Evolutionary conservation across 2,113 vertebrate genomes (phyloP).

Genomic region (Aphyosemion australe): DNA sequence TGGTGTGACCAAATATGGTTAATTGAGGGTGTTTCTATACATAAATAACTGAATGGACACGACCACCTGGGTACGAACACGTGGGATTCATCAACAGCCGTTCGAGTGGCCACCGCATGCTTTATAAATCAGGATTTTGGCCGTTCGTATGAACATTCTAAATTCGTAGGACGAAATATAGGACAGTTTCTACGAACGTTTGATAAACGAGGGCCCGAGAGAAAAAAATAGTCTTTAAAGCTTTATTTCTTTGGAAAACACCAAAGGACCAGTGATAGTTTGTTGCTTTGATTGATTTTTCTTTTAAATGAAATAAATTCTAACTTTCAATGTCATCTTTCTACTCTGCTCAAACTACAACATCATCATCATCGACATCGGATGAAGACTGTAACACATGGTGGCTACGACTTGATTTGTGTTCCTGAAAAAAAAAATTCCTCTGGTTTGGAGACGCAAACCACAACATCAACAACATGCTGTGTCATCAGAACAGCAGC

Average conservation of each 20-base stretch:
- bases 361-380: conserved; percentile 3
- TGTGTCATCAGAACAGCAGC: conserved; percentile 27
- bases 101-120: too few relatives aligned
- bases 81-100: too few relatives aligned
- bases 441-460: conserved; percentile 24
- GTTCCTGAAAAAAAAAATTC: conserved; percentile 6
- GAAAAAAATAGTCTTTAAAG: background rate
- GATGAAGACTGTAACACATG: conserved; percentile 13
- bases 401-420: background rate
- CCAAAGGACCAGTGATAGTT: too few relatives aligned
- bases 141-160: too few relatives aligned
- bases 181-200: too few relatives aligned
- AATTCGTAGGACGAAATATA: too few relatives aligned
- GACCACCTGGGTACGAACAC: too few relatives aligned
- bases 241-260: background rate
- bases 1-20: too few relatives aligned
- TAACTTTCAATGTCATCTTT: background rate
- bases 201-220: too few relatives aligned
- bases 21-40: too few relatives aligned
- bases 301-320: background rate
- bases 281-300: background rate
- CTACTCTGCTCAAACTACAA: background rate
- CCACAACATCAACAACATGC: conserved; percentile 30
- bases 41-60: too few relatives aligned
- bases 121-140: too few relatives aligned